Base-by-base conservation (phyloP, 2,113 vertebrate species). In the Columbina picui region DNA sequence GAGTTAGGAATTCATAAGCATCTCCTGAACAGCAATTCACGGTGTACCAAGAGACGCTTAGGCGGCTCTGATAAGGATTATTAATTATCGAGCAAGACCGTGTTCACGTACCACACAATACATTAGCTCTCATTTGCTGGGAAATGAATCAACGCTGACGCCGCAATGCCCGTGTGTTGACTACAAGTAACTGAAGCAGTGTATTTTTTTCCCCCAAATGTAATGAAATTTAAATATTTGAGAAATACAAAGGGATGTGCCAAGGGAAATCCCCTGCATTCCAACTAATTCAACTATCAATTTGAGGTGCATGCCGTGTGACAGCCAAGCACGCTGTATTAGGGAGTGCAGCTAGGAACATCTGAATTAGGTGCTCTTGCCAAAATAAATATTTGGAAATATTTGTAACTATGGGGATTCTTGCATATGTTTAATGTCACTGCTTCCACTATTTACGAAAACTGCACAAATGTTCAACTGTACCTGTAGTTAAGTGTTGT, bases 401-500 rank as follows among this genome's bases (percentile, higher is more conserved):
- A 95, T 96, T 89, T 93, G 16, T 84, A 92, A 95, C 93, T 89
- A 87, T 84, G 81, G 96, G 89, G 90, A 96, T 93, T 96, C 96
- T 92, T 96, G 95, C 92, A 96, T 94, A 92, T 93, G 90, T 49
- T 97, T 94, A 93, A 91, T 84, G 80, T 89, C 92, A 92, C 79
- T 89, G 77, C 90, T 96, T 68, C 86, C 94, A 88, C 90, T 96
- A 12, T 74, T 95, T 41, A 82, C 52, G 88, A 92, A 90, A 87
- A 75, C 71, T 39, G 73, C 90, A 96, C 95, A 96, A 97, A 94
- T 64, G 86, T 78, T 89, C 91, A 41, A 92, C 90, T 96, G 92
- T 96, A 96, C 96, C 96, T 96, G 93, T 21, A 93, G 87, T 49
- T 55, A 77, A 45, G 88, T 7, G 75, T 5, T 84, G 78, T 83